phyloP scores from a whole-genome alignment of 1,140 invertebrate species.

The Plodia interpunctella region DNA sequence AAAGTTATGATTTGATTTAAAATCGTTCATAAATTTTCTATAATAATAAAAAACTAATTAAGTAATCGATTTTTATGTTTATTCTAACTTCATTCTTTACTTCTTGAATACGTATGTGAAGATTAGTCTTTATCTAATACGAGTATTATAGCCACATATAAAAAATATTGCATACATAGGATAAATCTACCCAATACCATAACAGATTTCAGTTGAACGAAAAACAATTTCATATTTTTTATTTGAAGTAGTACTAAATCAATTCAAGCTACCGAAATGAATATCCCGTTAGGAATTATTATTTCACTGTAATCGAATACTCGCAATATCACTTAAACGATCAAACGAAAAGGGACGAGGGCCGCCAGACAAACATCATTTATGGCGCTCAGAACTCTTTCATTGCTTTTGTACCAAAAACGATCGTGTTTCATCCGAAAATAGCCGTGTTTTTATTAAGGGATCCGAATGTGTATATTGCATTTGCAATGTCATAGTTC shows the following conservation, averaged over 20 bases:
- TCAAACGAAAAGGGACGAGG: neutral
- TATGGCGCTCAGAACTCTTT: slow-evolving; percentile 2
- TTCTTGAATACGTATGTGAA: no score
- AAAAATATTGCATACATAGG: no score
- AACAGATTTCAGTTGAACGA: no score
- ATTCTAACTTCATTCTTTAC: no score
- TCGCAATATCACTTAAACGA: neutral
- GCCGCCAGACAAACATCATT: neutral
- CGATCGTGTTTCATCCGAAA: neutral
- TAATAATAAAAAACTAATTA: no score
- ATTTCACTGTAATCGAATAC: neutral
- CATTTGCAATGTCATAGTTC: neutral
- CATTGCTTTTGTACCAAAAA: slow-evolving; percentile 1
- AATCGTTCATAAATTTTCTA: no score
- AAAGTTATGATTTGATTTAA: no score
- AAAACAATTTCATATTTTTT: neutral
- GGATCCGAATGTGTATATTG: neutral
- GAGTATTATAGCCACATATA: no score
- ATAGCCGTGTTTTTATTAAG: neutral
- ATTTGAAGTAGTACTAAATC: neutral
- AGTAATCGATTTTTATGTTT: no score
- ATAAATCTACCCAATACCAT: no score
- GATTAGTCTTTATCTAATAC: no score
- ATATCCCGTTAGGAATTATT: neutral
- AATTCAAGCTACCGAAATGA: neutral